Base-by-base conservation (phyloP, 2,113 vertebrate species). In the Cyanistes caeruleus region DNA sequence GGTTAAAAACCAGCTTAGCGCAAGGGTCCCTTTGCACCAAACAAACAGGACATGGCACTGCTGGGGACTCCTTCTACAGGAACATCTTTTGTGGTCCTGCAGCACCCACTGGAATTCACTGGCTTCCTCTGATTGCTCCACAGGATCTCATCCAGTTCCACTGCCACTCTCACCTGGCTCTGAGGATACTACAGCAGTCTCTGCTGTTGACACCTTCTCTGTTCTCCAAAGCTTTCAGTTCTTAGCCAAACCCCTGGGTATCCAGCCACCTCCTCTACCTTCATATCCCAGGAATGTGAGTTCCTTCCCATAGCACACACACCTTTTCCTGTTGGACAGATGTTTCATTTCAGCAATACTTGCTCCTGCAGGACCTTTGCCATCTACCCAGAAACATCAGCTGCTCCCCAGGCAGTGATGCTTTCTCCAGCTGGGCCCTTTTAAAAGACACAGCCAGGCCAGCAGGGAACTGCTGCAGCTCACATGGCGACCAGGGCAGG, bases 261-360 rank as follows among this genome's bases (percentile, higher is more conserved):
- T 51, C 22, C 8, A 44, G n/a, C n/a, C 67, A 37, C 76, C 49
- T 53, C 64, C 37, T 68, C 53, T 22, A 14, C 52, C 60, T 55
- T 41, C 23, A 13, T 23, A 14, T 10, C 21, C 49, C 59, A 17
- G 53, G 25, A 55, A 16, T 2, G 2, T 7, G 23, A 46, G 20
- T 13, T 24, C 60, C 49, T 55, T 62, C 65, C 59, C 13, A 4
- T 23, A 1, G 0, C 3, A 0, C 23, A 12, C 0, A 0, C 46
- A 23, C 56, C 25, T 55, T 75, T 33, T 43, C 30, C 75, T 44
- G 23, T 22, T 43, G 49, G 63, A 41, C 41, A 80, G 53, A 27
- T 1, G 2, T 58, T 89, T 62, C 23, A 27, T 51, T 84, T 65
- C 69, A 78, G 77, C 59, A 37, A 21, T 39, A 53, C 35, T 69